Percentiles rank a stretch among this genome's conserved stretches.
These are phyloP conservation scores for Mylabris phalerata DNA, from an alignment of 1,140 invertebrate genomes.

Conservation along the genomic window DNA sequence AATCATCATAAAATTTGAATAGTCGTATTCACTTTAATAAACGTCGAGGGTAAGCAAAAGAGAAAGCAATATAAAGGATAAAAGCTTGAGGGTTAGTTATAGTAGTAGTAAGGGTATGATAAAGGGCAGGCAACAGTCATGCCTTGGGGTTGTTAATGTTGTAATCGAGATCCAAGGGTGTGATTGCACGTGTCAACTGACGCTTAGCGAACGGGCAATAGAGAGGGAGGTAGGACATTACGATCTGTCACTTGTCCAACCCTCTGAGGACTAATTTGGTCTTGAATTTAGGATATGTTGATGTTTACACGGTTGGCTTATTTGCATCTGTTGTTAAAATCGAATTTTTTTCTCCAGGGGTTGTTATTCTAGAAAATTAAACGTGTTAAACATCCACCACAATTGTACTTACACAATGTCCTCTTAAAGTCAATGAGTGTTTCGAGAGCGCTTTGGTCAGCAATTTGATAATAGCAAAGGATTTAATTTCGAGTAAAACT, in stretches of 20 bases:
- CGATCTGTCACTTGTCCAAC: conserved; percentile 27
- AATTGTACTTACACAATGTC: no score
- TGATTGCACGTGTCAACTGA: conserved; percentile 27
- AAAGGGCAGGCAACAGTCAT: neutral
- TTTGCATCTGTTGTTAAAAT: neutral
- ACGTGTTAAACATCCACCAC: neutral
- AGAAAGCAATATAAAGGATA: conserved; percentile 3
- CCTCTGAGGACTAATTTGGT: conserved; percentile 25
- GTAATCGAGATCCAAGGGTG: conserved; percentile 32
- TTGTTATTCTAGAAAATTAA: neutral
- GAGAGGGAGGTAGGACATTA: conserved; percentile 17
- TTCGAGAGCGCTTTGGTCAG: no score
- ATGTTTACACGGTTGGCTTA: conserved; percentile 6
- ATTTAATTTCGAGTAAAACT: no score
- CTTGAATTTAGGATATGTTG: conserved; percentile 13
- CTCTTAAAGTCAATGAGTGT: no score
- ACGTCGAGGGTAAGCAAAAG: conserved; percentile 11
- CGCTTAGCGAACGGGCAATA: conserved; percentile 2
- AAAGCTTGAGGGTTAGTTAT: conserved; percentile 1
- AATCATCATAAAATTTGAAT: conserved; percentile 19
- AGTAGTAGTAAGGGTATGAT: neutral
- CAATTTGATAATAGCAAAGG: no score
- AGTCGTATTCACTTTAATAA: conserved; percentile 17
- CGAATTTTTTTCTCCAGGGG: neutral
- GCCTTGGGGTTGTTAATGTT: conserved; percentile 29